Evolutionary conservation across 2,113 vertebrate species (phyloP), one percentile per base, ranked within the genome.

Genomic region (Theropithecus gelada): DNA sequence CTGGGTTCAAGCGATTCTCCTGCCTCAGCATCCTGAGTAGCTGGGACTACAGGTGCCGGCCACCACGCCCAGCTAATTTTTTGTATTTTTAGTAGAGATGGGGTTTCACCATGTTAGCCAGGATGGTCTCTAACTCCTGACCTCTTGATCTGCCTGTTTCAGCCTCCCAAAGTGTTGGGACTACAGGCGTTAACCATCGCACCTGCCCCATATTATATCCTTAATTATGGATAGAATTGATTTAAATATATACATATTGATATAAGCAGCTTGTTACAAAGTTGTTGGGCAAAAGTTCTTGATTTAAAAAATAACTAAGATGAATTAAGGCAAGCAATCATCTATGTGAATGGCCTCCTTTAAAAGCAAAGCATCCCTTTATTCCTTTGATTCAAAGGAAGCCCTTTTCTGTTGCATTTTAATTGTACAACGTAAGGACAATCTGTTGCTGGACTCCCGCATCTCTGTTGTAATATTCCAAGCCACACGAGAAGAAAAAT

Each of bases 381-480:
- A 22, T 43, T 48, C 30, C 5, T 73, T 61, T 11, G 72, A 72
- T 64, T 45, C 23, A 45, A 14, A 50, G 80, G 72, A 45, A 45
- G 38, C 13, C 27, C 30, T 64, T 30, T 23, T 43, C 83, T 14
- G 2, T 35, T 50, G 35, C 32, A 7, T 11, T 18, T 92, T 52
- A 72, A 27, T 72, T 76, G 66, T 55, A 6, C 55, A 66, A 0
- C 2, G 0, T 38, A 30, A 32, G 8, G 30, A 10, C 14, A 6
- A 6, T 2, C 59, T n/a, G 59, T 13, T n/a, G n/a, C 48, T n/a
- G 59, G 43, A n/a, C 79, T 59, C 88, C 18, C 35, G 18, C 9
- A 2, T 32, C 11, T 20, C 27, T 11, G 43, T 35, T 35, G 43
- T 25, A 23, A 0, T 59, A 8, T 59, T 32, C 25, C 12, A 5